Evolutionary conservation across 2,113 vertebrate species (phyloP).

Genomic region (Ia io): DNA sequence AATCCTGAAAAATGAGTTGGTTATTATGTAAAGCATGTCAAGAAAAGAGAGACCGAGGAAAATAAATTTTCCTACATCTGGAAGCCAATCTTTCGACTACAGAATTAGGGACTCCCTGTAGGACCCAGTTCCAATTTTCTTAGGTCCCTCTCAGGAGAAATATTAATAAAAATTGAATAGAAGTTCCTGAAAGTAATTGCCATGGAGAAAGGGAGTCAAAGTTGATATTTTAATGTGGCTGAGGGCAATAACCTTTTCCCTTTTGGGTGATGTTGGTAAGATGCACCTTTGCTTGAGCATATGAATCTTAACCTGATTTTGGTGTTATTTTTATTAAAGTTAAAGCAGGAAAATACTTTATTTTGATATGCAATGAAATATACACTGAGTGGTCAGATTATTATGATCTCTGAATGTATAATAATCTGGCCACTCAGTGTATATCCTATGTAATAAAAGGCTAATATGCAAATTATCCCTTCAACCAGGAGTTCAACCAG

Average conservation of each 20-base stretch:
- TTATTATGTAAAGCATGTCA: constrained; percentile 35
- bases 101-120: neutral
- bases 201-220: neutral
- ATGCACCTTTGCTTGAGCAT: neutral
- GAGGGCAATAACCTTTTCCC: neutral
- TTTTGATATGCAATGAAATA: neutral
- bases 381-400: too few species aligned
- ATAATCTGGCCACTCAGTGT: too few species aligned
- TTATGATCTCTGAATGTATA: too few species aligned
- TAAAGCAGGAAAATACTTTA: constrained; percentile 5
- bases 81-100: neutral
- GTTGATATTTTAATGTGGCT: neutral
- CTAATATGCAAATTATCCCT: too few species aligned
- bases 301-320: neutral
- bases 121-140: neutral
- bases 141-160: neutral
- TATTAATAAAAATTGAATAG: constrained; percentile 28
- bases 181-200: constrained; percentile 48
- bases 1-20: neutral
- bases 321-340: neutral
- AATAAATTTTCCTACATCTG: neutral
- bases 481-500: too few species aligned
- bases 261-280: neutral
- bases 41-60: neutral
- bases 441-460: too few species aligned